A percentile compares a stretch with the other conserved stretches of the same genome.
These are phyloP conservation scores for Gonioctena quinquepunctata DNA, from an alignment of 1,140 invertebrate genomes.

Conservation along the genomic window DNA sequence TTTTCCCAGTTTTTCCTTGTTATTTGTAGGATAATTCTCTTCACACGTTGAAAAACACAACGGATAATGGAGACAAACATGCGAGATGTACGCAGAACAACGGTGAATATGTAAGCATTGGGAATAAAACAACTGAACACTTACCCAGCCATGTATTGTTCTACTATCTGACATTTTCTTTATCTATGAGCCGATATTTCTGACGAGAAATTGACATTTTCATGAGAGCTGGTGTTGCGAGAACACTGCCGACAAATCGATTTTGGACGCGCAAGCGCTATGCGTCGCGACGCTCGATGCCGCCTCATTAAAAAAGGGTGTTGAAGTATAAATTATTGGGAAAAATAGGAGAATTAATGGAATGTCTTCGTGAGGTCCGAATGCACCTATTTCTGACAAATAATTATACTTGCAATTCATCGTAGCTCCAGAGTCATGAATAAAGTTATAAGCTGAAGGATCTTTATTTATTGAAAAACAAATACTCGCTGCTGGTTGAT, in stretches of 20 bases:
- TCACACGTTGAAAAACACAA: neutral
- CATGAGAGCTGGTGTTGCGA: slow-evolving; percentile 27
- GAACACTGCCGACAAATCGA: slow-evolving; percentile 25
- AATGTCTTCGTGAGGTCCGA: too few relatives aligned
- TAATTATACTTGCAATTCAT: too few relatives aligned
- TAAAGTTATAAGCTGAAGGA: too few relatives aligned
- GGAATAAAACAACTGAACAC: slow-evolving; percentile 13
- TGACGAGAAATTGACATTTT: slow-evolving; percentile 52
- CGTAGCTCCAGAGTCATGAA: too few relatives aligned
- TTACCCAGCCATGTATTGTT: slow-evolving; percentile 35
- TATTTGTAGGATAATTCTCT: too few relatives aligned
- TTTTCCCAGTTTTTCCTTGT: neutral
- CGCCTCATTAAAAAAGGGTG: slow-evolving; percentile 31
- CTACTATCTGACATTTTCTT: slow-evolving; percentile 50
- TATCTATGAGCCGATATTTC: slow-evolving; percentile 37
- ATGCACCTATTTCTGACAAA: too few relatives aligned
- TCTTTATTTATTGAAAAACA: too few relatives aligned
- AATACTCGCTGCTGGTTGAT: too few relatives aligned
- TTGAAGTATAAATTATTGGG: too few relatives aligned
- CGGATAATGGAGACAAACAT: neutral
- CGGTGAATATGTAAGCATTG: neutral
- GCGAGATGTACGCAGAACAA: neutral
- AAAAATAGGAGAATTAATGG: too few relatives aligned
- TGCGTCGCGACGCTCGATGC: slow-evolving; percentile 25
- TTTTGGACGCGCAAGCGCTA: slow-evolving; percentile 31